Evolutionary conservation across 2,113 vertebrate genomes (phyloP).

Genomic region (Colius striatus): DNA sequence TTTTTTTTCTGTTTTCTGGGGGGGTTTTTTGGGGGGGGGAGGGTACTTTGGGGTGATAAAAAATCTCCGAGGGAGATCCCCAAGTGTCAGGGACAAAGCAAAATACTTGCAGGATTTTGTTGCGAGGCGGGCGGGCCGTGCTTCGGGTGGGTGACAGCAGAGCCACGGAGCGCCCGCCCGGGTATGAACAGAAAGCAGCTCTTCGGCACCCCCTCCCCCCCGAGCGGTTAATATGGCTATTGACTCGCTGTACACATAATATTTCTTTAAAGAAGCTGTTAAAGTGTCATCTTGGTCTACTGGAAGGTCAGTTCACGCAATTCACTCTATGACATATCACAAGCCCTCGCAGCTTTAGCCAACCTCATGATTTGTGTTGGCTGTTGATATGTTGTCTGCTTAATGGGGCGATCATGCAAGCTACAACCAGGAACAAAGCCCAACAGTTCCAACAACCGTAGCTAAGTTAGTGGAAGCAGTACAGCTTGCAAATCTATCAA

Average conservation of each 20-base stretch:
- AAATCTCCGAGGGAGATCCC: not conserved
- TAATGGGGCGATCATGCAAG: constrained; percentile 98
- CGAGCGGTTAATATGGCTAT: constrained; percentile 36
- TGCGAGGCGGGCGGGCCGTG: not conserved
- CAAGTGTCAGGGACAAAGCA: not conserved
- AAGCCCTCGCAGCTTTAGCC: constrained; percentile 83
- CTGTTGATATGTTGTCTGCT: constrained; percentile 92
- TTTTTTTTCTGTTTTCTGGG: too few relatives aligned
- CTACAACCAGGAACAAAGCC: constrained; percentile 95
- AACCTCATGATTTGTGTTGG: constrained; percentile 87
- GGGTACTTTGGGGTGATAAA: not conserved
- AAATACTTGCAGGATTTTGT: not conserved
- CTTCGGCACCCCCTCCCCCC: not conserved
- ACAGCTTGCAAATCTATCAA: constrained; percentile 87
- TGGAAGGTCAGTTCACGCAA: constrained; percentile 81
- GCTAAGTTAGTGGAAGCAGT: constrained; percentile 82
- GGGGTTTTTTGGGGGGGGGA: too few relatives aligned
- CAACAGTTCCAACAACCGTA: constrained; percentile 83
- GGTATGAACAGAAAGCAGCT: not conserved
- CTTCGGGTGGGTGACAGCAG: not conserved
- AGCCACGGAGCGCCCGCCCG: not conserved
- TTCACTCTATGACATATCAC: constrained; percentile 70
- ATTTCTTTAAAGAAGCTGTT: constrained; percentile 70
- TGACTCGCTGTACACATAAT: constrained; percentile 57
- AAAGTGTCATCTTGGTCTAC: constrained; percentile 68